Evolutionary conservation across 1,140 invertebrate genomes (phyloP), one percentile per base, ranked within the genome.

Genomic region (Homarus americanus): DNA sequence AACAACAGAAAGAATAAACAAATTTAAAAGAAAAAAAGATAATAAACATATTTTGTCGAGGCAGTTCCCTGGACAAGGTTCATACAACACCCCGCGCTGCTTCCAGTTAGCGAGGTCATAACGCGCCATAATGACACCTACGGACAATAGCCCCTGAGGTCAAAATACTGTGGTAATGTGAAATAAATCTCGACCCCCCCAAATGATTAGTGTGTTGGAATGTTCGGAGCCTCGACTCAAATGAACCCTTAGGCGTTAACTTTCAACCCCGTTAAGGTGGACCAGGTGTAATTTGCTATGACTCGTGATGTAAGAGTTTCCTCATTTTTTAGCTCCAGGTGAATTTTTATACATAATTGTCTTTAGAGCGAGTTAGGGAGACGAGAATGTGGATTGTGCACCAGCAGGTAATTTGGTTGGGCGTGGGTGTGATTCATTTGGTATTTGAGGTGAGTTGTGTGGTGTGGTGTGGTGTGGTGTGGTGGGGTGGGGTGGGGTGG

Each of bases 161-260:
- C 41, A 28, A 44, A 49, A 73, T 41, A 28, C 82, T n/a, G 58
- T 20, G 66, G 69, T 84, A 72, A 84, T 66, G 63, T n/a, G 80
- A 83, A 83, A 83, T 83, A 83, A 83, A 83, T 84, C 82, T 84
- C 72, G 82, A 7, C n/a, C n/a, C n/a, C n/a, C n/a, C 32, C 72
- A 76, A 75, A 86, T 86, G 83, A 73, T 86, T 86, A 86, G 83
- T 86, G 83, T 63, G 44, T 28, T 53, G 83, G 83, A 86, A 86
- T 86, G 38, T 75, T 86, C n/a, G n/a, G n/a, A 17, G 72, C 83
- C 40, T 17, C 17, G 4, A 40, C 83, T 75, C 69, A 73, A 86
- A 86, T 86, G 83, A 75, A 76, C 83, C 83, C 72, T 73, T 49
- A 76, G 83, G 69, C 72, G 20, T 41, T 53, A 44, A 86, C 40